Percentiles rank a stretch among this genome's conserved stretches.
Evolutionary conservation across 2,797 vertebrate species (phyloP).

Genomic region (Esox lucius): DNA sequence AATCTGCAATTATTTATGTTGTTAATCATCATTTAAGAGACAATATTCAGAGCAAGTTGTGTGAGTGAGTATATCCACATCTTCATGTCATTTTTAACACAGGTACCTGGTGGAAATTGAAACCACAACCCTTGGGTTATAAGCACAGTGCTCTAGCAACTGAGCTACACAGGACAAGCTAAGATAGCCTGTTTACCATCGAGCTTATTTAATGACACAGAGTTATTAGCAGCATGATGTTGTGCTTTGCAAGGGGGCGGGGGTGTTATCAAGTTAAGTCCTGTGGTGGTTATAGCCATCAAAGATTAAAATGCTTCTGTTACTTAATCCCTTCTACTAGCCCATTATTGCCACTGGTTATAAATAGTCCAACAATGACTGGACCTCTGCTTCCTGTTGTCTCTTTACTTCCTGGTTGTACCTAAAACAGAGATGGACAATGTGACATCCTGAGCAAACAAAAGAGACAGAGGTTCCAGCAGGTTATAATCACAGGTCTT

Average conservation of each 20-base stretch:
- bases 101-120: too few species aligned
- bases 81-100: too few species aligned
- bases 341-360: neutral
- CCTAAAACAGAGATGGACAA: slow-evolving; percentile 32
- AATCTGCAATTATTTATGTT: neutral
- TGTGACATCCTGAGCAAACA: neutral
- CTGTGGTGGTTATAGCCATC: neutral
- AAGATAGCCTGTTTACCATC: too few species aligned
- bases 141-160: too few species aligned
- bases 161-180: too few species aligned
- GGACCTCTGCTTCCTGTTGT: slow-evolving; percentile 15
- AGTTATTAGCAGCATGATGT: neutral
- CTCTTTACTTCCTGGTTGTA: slow-evolving; percentile 41
- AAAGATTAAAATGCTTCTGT: neutral
- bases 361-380: neutral
- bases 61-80: too few species aligned
- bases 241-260: neutral
- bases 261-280: neutral
- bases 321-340: neutral
- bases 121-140: too few species aligned
- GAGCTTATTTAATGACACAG: neutral
- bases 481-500: neutral
- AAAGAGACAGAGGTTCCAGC: neutral
- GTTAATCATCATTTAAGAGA: too few species aligned
- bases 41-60: too few species aligned